Conservation (phyloP, 2,113 vertebrate species). For the Bungarus multicinctus region DNA sequence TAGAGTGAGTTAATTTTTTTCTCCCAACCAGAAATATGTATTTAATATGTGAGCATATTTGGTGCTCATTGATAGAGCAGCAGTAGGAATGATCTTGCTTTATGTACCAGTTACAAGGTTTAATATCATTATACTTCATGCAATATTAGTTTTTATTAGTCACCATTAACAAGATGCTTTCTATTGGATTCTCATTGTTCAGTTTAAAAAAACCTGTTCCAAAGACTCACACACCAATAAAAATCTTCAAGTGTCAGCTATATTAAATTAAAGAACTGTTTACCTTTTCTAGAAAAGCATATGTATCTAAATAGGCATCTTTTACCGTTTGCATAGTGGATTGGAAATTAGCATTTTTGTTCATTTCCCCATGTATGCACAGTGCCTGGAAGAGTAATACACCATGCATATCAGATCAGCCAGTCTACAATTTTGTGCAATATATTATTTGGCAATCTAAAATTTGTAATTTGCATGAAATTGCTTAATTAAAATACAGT, state of each 20-base stretch:
- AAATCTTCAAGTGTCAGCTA: slow-evolving; percentile 84
- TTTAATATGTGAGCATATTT: slow-evolving; percentile 70
- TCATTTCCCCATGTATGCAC: slow-evolving; percentile 99
- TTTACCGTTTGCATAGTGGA: slow-evolving; percentile 99
- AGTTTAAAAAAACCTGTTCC: slow-evolving; percentile 71
- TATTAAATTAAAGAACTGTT: slow-evolving; percentile 95
- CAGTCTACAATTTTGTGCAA: slow-evolving; percentile 99
- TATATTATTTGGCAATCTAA: slow-evolving; percentile 99
- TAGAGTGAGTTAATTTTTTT: slow-evolving; percentile 58
- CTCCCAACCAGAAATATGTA: slow-evolving; percentile 43
- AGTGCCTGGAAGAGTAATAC: slow-evolving; percentile 99
- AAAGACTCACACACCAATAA: slow-evolving; percentile 70
- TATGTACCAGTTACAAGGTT: slow-evolving; percentile 81
- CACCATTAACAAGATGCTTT: slow-evolving; percentile 79
- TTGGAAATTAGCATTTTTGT: slow-evolving; percentile 99
- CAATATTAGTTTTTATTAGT: slow-evolving; percentile 84
- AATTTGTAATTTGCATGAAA: slow-evolving; percentile 99
- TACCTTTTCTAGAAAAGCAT: slow-evolving; percentile 91
- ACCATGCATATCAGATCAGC: slow-evolving; percentile 99
- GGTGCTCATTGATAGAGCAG: slow-evolving; percentile 69
- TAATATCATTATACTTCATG: slow-evolving; percentile 83
- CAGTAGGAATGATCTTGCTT: slow-evolving; percentile 78
- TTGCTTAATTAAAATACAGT: slow-evolving; percentile 99
- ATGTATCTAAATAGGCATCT: slow-evolving; percentile 99
- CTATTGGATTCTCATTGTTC: slow-evolving; percentile 76